Conservation (phyloP, 1,140 invertebrate species). For the Branchinecta lynchi region DNA sequence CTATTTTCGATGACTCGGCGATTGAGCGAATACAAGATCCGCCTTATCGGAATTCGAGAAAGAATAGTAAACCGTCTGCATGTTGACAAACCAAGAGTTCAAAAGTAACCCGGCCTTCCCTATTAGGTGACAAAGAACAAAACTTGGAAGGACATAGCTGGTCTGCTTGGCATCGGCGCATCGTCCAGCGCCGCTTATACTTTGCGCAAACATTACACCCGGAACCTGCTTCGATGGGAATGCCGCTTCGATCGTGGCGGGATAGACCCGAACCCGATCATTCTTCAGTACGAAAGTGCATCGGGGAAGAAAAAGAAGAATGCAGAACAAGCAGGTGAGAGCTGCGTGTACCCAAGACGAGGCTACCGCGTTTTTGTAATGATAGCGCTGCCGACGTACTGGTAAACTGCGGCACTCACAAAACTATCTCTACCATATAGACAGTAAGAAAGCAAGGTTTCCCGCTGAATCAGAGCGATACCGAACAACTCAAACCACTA, state of each 20-base stretch:
- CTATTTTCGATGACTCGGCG: too few species aligned
- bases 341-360: neutral
- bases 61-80: too few species aligned
- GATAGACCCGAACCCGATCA: conserved; percentile 84
- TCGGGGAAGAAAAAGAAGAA: neutral
- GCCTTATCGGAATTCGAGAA: too few species aligned
- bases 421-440: too few species aligned
- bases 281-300: conserved; percentile 47
- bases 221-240: conserved; percentile 85
- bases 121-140: conserved; percentile 89
- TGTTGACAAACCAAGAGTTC: too few species aligned
- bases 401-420: too few species aligned
- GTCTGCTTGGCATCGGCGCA: conserved; percentile 75
- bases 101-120: neutral
- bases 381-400: too few species aligned
- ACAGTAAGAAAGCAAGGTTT: too few species aligned
- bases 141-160: conserved; percentile 95
- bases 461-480: too few species aligned
- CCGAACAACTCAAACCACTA: too few species aligned
- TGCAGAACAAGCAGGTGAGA: neutral
- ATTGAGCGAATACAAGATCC: too few species aligned
- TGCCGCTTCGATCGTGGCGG: conserved; percentile 92
- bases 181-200: conserved; percentile 94
- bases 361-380: too few species aligned
- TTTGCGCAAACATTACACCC: conserved; percentile 90